phyloP scores from a whole-genome alignment of 2,888 invertebrate genomes.

The Bhutanitis thaidina region DNA sequence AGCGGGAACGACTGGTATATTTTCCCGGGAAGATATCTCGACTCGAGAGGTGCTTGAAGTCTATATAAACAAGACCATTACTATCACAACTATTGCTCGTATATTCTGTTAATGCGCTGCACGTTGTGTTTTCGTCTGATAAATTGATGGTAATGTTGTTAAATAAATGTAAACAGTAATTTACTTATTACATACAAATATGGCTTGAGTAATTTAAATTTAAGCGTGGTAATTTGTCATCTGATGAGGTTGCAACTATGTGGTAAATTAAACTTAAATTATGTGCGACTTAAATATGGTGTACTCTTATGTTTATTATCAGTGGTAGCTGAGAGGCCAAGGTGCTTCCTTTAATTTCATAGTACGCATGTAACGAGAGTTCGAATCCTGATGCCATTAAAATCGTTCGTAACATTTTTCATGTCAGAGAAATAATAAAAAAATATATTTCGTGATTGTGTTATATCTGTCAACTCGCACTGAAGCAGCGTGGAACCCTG shows the following conservation, averaged over 20 bases:
- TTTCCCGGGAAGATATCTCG: slow-evolving; percentile 34
- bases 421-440: too few relatives aligned
- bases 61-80: slow-evolving; percentile 68
- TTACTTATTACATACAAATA: slow-evolving; percentile 22
- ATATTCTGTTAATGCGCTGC: slow-evolving; percentile 60
- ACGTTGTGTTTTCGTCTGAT: slow-evolving; percentile 43
- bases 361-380: too few relatives aligned
- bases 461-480: too few relatives aligned
- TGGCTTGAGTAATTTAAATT: slow-evolving; percentile 5
- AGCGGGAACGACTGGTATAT: slow-evolving; percentile 33
- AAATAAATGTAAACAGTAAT: slow-evolving; percentile 22
- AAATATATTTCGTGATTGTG: too few relatives aligned
- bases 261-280: too few relatives aligned
- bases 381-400: too few relatives aligned
- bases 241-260: not conserved
- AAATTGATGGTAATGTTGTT: slow-evolving; percentile 37
- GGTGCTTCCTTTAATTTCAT: too few relatives aligned
- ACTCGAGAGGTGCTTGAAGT: slow-evolving; percentile 42
- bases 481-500: too few relatives aligned
- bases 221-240: not conserved
- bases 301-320: too few relatives aligned
- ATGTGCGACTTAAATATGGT: too few relatives aligned
- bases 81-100: slow-evolving; percentile 63
- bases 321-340: too few relatives aligned
- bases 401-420: too few relatives aligned